Base-by-base conservation (phyloP, 1,140 invertebrate genomes). In the Brachionus manjavacas region DNA sequence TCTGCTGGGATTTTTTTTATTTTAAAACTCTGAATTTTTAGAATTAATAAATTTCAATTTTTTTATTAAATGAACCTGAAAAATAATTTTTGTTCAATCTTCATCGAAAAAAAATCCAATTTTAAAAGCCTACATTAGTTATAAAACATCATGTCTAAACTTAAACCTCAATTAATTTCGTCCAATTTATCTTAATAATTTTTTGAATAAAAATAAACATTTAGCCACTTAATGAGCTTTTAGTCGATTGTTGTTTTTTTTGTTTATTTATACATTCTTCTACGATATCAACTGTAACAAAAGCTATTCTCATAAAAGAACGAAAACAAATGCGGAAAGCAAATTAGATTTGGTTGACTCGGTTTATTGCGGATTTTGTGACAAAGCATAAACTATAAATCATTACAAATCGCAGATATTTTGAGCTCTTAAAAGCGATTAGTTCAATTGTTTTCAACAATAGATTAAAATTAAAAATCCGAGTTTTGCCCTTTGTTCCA, bases 281-380 rank as follows among this genome's bases (percentile, higher is more conserved):
- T 31, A 4, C 25, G 16, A 68, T 31, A 31, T 31, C 25, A 68
- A 35, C 66, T 31, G 31, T 31, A 31, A 7, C 9, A 31, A 68
- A 25, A 23, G 60, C 20, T 28, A 68, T 31, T 31, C n/a, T 31
- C 14, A 31, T 68, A 68, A 68, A 31, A 31, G 31, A 68, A 68
- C 31, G 4, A 25, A 25, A 31, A 68, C 31, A 31, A 31, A 31
- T 68, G 2, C 68, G 31, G 31, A 41, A 41, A 41, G 20, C 31
- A 72, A 72, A 72, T 72, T 72, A 72, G 68, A 41, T 72, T 72
- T 41, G 68, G 31, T 72, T 72, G 68, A 72, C 39, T 72, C 68
- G 68, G 68, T 72, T 72, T 72, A 72, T 72, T 72, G 31, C 68
- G 68, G 68, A 72, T 72, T 72, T 39, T 41, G 35, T 41, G 39